phyloP scores from a whole-genome alignment of 1,140 invertebrate genomes.

The Dysdera silvatica region DNA sequence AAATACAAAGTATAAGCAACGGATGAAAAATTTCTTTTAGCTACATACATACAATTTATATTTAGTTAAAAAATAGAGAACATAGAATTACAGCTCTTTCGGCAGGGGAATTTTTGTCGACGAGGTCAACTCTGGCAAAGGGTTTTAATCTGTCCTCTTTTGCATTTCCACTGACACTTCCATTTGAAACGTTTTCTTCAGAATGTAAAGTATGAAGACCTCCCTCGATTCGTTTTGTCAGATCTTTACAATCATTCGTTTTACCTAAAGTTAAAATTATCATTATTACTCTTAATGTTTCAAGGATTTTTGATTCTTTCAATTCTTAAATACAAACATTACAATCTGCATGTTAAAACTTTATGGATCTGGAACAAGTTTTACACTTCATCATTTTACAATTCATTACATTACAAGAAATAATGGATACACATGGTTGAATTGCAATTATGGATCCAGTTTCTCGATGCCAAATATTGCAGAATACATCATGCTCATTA shows the following conservation, averaged over 20 bases:
- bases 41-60: neutral
- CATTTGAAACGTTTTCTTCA: constrained; percentile 21
- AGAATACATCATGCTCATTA: too few species aligned
- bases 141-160: constrained; percentile 39
- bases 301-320: neutral
- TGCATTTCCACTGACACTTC: constrained; percentile 8
- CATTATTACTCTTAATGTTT: neutral
- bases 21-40: neutral
- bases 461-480: too few species aligned
- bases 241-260: constrained; percentile 77
- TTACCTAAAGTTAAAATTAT: constrained; percentile 54
- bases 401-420: neutral
- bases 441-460: too few species aligned
- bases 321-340: neutral
- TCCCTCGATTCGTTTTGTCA: constrained; percentile 79
- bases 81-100: constrained; percentile 58
- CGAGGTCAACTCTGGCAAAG: constrained; percentile 64
- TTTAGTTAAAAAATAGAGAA: constrained; percentile 18
- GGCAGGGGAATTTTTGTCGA: constrained; percentile 69
- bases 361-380: neutral
- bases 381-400: neutral
- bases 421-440: too few species aligned
- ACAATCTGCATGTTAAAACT: neutral
- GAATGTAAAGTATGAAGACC: constrained; percentile 56
- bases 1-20: neutral